Evolutionary conservation across 2,888 invertebrate species (phyloP).

Genomic region (Tachina lurida): DNA sequence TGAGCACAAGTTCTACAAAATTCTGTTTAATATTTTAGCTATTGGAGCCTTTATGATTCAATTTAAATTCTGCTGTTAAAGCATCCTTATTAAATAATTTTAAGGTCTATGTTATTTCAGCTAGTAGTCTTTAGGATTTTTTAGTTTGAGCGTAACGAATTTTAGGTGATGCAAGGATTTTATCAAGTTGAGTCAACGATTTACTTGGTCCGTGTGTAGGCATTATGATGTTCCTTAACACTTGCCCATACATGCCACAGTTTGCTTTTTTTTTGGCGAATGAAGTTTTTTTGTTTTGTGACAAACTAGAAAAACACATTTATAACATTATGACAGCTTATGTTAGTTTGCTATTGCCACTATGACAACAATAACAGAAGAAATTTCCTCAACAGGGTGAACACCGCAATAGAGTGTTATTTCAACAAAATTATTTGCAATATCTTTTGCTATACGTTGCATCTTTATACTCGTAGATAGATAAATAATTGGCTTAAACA

Average conservation of each 20-base stretch:
- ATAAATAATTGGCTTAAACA: too few relatives aligned
- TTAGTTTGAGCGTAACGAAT: too few relatives aligned
- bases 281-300: constrained; percentile 21
- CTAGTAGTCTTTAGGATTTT: too few relatives aligned
- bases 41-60: too few relatives aligned
- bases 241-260: too few relatives aligned
- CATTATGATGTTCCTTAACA: neutral
- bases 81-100: too few relatives aligned
- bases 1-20: neutral
- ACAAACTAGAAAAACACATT: constrained; percentile 74
- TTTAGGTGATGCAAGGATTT: too few relatives aligned
- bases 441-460: too few relatives aligned
- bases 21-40: neutral
- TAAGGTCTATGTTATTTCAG: too few relatives aligned
- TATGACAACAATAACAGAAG: constrained; percentile 8
- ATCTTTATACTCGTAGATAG: too few relatives aligned
- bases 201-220: constrained; percentile 5
- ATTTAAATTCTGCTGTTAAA: too few relatives aligned
- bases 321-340: constrained; percentile 71
- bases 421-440: neutral
- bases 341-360: constrained; percentile 43
- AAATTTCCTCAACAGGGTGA: neutral
- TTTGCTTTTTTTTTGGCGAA: constrained; percentile 6
- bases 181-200: neutral
- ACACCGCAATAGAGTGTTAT: neutral